A percentile compares a stretch with the other conserved stretches of the same genome.
phyloP scores from a whole-genome alignment of 23 tunicate genomes.

The Corella eumyota region DNA sequence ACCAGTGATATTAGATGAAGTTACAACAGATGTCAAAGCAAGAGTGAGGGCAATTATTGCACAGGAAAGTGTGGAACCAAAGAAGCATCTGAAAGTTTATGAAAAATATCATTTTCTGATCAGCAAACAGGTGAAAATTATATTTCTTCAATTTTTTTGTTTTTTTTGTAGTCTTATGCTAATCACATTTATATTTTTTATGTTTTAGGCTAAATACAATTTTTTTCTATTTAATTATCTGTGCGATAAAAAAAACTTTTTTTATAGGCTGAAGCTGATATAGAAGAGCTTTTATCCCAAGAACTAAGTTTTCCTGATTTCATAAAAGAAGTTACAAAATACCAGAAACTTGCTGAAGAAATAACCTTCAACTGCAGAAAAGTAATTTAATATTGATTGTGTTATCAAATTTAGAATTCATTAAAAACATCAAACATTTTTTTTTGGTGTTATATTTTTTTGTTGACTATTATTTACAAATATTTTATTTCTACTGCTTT shows the following conservation, averaged over 20 bases:
- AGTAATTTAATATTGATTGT: constrained; percentile 8
- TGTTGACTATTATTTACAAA: neutral
- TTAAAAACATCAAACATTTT: neutral
- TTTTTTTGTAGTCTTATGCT: too few species aligned
- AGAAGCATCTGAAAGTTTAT: constrained; percentile 66
- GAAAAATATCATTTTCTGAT: constrained; percentile 88
- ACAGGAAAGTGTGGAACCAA: constrained; percentile 76
- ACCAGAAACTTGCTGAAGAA: constrained; percentile 76
- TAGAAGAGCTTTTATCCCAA: constrained; percentile 65
- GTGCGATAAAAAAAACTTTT: too few species aligned
- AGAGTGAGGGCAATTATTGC: constrained; percentile 43
- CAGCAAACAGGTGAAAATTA: constrained; percentile 65
- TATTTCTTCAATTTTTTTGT: neutral
- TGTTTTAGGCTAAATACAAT: neutral
- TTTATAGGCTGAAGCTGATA: constrained; percentile 81
- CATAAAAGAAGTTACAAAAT: constrained; percentile 70
- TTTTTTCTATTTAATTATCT: too few species aligned
- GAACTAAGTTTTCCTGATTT: constrained; percentile 66
- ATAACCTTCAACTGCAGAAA: constrained; percentile 72
- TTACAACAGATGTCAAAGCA: constrained; percentile 56
- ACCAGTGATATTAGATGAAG: constrained; percentile 82
- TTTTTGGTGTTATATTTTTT: neutral
- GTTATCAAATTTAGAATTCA: too few species aligned
- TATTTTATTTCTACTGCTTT: too few species aligned
- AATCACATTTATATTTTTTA: too few species aligned